phyloP scores from a whole-genome alignment of 2,888 invertebrate genomes.

The Lasioglossum oenotherae region DNA sequence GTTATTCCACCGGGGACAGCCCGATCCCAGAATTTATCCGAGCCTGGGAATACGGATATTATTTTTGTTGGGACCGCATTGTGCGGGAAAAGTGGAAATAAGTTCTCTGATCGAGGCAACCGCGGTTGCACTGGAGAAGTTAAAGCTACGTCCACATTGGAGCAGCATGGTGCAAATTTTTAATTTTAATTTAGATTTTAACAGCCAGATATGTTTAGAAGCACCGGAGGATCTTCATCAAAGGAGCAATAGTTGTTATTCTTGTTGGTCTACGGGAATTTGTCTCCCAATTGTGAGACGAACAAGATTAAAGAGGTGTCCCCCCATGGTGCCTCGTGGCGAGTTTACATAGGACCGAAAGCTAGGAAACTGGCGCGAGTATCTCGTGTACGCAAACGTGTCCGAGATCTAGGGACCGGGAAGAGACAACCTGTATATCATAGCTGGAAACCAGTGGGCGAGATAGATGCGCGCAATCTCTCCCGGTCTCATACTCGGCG shows the following conservation, averaged over 20 bases:
- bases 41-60: neutral
- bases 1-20: neutral
- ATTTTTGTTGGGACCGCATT: neutral
- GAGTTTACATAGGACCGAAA: slow-evolving; percentile 17
- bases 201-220: too few relatives aligned
- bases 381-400: neutral
- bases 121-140: neutral
- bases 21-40: neutral
- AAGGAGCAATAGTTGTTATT: neutral
- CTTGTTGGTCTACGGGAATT: neutral
- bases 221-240: neutral
- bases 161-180: too few relatives aligned
- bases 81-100: neutral
- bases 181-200: too few relatives aligned
- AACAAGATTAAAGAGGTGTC: neutral
- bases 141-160: neutral
- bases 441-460: slow-evolving; percentile 44
- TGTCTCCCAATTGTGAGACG: neutral
- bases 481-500: slow-evolving; percentile 10
- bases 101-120: neutral
- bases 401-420: slow-evolving; percentile 14
- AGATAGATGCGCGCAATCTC: slow-evolving; percentile 37
- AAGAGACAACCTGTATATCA: slow-evolving; percentile 48
- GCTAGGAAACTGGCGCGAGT: neutral
- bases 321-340: neutral